These are phyloP conservation scores for Drosophila melanogaster DNA, from an alignment of 1,140 invertebrate genomes.

Conservation along the genomic window Release_6_plus_ISO1_MT NC_004354.4:7892501-7893000, in stretches of 20 bases:
- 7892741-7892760: neutral
- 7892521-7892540: conserved; percentile 10
- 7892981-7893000: conserved; percentile 68
- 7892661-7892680: too few relatives aligned
- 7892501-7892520: conserved; percentile 10
- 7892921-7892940: conserved; percentile 68
- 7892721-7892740: neutral
- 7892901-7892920: conserved; percentile 52
- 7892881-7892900: conserved; percentile 18
- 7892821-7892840: neutral
- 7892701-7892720: neutral
- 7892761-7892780: neutral
- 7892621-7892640: too few relatives aligned
- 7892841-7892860: conserved; percentile 42
- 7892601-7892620: too few relatives aligned
- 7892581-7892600: neutral
- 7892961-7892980: conserved; percentile 70
- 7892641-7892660: too few relatives aligned
- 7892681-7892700: neutral
- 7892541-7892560: neutral
- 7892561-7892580: neutral
- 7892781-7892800: neutral
- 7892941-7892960: conserved; percentile 64
- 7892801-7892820: neutral
- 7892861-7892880: conserved; percentile 61